Percentiles rank a stretch among this genome's conserved stretches.
Evolutionary conservation across 2,113 vertebrate genomes (phyloP).

Genomic region (Arizona elegans): DNA sequence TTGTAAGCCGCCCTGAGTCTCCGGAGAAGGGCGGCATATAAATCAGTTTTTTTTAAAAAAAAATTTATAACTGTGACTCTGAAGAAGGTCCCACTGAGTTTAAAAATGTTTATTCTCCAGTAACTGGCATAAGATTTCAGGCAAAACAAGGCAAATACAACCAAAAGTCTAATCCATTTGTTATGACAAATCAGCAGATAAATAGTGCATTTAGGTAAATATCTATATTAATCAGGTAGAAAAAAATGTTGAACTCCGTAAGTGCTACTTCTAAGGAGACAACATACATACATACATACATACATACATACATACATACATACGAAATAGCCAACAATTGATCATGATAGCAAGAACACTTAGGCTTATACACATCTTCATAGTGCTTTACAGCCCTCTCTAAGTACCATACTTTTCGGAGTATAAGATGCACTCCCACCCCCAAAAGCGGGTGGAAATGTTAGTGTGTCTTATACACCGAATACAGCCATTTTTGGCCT

Average conservation of each 20-base stretch:
- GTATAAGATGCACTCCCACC: too few relatives aligned
- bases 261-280: background rate
- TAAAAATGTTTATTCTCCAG: background rate
- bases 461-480: too few relatives aligned
- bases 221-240: background rate
- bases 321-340: background rate
- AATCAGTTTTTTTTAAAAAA: too few relatives aligned
- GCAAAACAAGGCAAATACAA: background rate
- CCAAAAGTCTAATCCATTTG: background rate
- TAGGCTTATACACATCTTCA: background rate
- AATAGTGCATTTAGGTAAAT: background rate
- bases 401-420: background rate
- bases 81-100: background rate
- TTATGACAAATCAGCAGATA: background rate
- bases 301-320: too few relatives aligned
- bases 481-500: too few relatives aligned
- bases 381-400: background rate
- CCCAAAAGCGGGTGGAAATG: too few relatives aligned
- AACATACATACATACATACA: background rate
- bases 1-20: too few relatives aligned
- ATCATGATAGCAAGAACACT: background rate
- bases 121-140: background rate
- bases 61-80: background rate
- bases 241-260: background rate
- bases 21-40: too few relatives aligned